Conservation (phyloP, 2,888 invertebrate genomes). For the Athalia rosae region DNA sequence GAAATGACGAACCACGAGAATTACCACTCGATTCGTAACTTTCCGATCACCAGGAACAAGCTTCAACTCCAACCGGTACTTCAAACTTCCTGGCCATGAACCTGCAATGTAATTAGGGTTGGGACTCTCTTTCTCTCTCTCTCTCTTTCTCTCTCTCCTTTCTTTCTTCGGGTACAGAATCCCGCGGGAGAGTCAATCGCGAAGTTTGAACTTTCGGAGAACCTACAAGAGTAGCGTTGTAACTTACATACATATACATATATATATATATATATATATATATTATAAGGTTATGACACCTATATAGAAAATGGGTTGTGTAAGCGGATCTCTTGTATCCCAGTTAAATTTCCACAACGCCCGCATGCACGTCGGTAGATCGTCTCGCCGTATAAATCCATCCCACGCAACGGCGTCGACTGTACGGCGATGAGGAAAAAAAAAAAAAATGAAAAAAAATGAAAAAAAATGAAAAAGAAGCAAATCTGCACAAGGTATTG, state of each 20-base stretch:
- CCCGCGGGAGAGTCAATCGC: slow-evolving; percentile 26
- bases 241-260: not conserved
- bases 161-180: slow-evolving; percentile 2
- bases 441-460: too few species aligned
- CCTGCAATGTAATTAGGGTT: slow-evolving; percentile 41
- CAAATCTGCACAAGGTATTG: too few species aligned
- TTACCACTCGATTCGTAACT: slow-evolving; percentile 13
- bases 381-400: not conserved
- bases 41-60: slow-evolving; percentile 18
- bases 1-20: slow-evolving; percentile 15
- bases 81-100: slow-evolving; percentile 32
- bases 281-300: not conserved
- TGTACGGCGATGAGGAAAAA: too few species aligned
- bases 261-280: too few species aligned
- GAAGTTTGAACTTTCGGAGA: slow-evolving; percentile 34
- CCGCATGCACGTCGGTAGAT: slow-evolving; percentile 20
- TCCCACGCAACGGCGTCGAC: too few species aligned
- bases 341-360: slow-evolving; percentile 21
- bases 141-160: not conserved
- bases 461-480: too few species aligned
- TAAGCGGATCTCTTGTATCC: not conserved
- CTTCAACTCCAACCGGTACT: slow-evolving; percentile 3
- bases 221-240: not conserved
- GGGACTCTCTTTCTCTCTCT: slow-evolving; percentile 3
- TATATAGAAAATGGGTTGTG: not conserved